Evolutionary conservation across 2,888 invertebrate species (phyloP).

Genomic region (Diogma glabrata): DNA sequence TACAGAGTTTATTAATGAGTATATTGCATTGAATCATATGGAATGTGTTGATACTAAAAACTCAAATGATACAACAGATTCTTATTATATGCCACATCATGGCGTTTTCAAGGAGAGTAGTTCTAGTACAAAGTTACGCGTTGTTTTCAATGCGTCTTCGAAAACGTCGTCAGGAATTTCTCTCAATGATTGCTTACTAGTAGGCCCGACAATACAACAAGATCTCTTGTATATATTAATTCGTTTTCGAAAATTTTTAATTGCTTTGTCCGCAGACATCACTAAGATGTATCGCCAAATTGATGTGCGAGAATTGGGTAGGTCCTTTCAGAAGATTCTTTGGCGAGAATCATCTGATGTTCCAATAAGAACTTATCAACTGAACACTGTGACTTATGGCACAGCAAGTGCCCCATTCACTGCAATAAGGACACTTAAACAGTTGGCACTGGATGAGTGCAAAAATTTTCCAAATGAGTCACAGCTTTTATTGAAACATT

Average conservation of each 20-base stretch:
- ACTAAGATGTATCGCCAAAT: neutral
- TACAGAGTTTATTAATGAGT: neutral
- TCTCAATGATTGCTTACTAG: neutral
- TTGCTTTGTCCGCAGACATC: neutral
- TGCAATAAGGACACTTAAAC: neutral
- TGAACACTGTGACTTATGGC: neutral
- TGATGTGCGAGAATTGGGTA: neutral
- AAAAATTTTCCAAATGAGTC: neutral
- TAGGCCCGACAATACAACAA: neutral
- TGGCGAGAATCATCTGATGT: neutral
- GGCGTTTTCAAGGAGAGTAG: neutral
- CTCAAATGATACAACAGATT: neutral
- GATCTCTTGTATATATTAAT: neutral
- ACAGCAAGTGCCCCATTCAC: neutral
- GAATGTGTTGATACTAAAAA: neutral
- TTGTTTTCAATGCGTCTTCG: slow-evolving; percentile 1
- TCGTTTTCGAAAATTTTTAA: neutral
- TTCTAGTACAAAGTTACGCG: neutral
- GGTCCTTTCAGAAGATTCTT: too few relatives aligned
- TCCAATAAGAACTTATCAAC: neutral
- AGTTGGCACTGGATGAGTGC: neutral
- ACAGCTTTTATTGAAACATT: neutral
- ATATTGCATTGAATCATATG: neutral
- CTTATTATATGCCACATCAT: neutral
- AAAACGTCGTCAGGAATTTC: too few relatives aligned